A percentile compares a stretch with the other conserved stretches of the same genome.
phyloP scores from a whole-genome alignment of 2,797 vertebrate genomes.

The Pseudochromis fuscus region DNA sequence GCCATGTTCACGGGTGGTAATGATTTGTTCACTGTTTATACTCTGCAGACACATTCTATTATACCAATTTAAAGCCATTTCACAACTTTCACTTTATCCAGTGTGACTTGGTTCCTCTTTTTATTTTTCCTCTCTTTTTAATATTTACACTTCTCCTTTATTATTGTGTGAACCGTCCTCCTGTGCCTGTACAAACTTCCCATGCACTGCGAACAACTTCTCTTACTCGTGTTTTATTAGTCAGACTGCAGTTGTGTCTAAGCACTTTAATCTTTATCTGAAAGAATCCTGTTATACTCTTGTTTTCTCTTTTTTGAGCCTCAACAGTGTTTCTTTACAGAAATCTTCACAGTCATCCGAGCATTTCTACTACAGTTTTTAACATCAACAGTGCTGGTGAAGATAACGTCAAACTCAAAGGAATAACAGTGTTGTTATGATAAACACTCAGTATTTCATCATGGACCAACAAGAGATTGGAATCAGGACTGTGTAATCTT shows the following conservation, averaged over 20 bases:
- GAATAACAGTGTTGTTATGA: constrained; percentile 47
- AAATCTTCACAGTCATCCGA: constrained; percentile 1
- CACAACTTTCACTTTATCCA: constrained; percentile 37
- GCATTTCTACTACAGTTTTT: constrained; percentile 13
- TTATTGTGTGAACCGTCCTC: neutral
- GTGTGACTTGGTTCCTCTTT: constrained; percentile 34
- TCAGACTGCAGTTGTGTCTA: neutral
- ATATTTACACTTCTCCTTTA: constrained; percentile 58
- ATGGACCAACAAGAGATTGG: neutral
- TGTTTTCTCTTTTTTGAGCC: neutral
- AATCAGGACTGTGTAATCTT: neutral
- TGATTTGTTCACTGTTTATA: constrained; percentile 4
- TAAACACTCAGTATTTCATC: constrained; percentile 25
- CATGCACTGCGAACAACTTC: constrained; percentile 20
- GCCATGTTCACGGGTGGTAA: constrained; percentile 7
- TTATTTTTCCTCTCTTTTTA: constrained; percentile 11
- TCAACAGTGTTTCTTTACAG: neutral
- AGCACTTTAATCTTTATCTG: neutral
- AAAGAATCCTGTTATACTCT: constrained; percentile 17
- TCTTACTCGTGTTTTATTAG: neutral
- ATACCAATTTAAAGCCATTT: neutral
- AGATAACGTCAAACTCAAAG: constrained; percentile 8
- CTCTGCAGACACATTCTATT: neutral
- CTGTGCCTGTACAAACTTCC: constrained; percentile 12
- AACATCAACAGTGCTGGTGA: constrained; percentile 31